Base-by-base conservation (phyloP, 2,888 invertebrate genomes). In the Petrolisthes cinctipes region DNA sequence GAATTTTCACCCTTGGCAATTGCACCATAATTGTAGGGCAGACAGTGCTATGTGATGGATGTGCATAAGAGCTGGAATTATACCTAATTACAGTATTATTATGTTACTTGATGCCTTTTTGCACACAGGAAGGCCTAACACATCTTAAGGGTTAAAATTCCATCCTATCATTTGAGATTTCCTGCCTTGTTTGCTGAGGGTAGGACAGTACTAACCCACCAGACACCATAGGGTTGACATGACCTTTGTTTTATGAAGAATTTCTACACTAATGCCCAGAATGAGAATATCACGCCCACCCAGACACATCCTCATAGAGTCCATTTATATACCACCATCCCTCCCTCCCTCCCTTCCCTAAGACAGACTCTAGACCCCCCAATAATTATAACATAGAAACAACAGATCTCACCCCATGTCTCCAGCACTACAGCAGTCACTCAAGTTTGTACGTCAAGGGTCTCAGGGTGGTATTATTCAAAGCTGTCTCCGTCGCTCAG, bases 121-220 rank as follows among this genome's bases (percentile, higher is more conserved):
- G 71, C 71, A n/a, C 71, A 11, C 6, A 17, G 11, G 7, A 23
- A 37, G 37, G 11, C 7, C 0, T 7, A 23, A 61, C 6, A 5
- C 17, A 20, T 20, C 80, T 57, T 81, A 81, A 81, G 81, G 81
- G 37, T 66, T 11, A 81, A 57, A 37, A 37, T 81, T 4, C 5
- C 66, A 37, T 81, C 37, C 17, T 4, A 66, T 14, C 20, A 11
- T 66, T 14, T 17, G 51, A 66, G 51, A 20, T 57, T 57, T 56
- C 20, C 54, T 57, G 23, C 56, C 80, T 80, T 80, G 57, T 20
- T 17, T 56, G 14, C 57, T 80, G 61, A n/a, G 61, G 3, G n/a
- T 71, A 71, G 71, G n/a, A 11, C 20, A 17, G 71, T 71, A n/a
- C n/a, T 11, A n/a, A 20, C 6, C 71, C 71, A n/a, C 71, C 14